Evolutionary conservation across 1,140 invertebrate species (phyloP), one percentile per base, ranked within the genome.

Genomic region (Drosophila cardini): DNA sequence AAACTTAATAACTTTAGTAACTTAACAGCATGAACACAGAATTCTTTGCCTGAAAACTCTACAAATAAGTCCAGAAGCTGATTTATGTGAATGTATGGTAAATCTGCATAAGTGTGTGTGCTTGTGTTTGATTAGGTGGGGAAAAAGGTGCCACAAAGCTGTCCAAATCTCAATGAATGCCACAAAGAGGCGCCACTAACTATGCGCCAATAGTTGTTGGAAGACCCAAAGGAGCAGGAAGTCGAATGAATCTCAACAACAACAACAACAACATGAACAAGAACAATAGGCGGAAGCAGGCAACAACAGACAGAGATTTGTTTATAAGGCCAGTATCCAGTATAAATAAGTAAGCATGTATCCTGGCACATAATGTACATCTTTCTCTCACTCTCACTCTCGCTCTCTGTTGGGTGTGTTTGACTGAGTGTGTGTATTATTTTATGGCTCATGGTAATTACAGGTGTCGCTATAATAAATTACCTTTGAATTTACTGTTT

Each of bases 401-500:
- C 45, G n/a, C 21, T 55, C 52, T 57, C 30, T 56, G 13, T 48
- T 34, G 15, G 63, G 48, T 76, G 43, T 60, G 64, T 70, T 62
- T 68, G 56, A 68, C 45, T 61, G 43, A 43, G 5, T 69, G 60
- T 68, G 73, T 53, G 73, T 78, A 80, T 87, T 87, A 83, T 87
- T 83, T 87, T 89, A 80, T 89, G 84, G 84, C 76, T 74, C 79
- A 80, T 87, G 84, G 84, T 87, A 89, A 87, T 87, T 87, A 87
- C 84, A 87, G 84, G 84, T 87, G 84, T 87, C 84, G 84, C 84
- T 89, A 84, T 87, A 89, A 87, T 87, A 87, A 87, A 87, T 87
- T 87, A 87, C 86, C 84, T 89, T 89, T 87, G 84, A 87, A 87
- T 87, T 87, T 87, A 87, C 84, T 87, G 84, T 89, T 84, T 87